Base-by-base conservation (phyloP, 2,113 vertebrate species). In the Falco punctatus region DNA sequence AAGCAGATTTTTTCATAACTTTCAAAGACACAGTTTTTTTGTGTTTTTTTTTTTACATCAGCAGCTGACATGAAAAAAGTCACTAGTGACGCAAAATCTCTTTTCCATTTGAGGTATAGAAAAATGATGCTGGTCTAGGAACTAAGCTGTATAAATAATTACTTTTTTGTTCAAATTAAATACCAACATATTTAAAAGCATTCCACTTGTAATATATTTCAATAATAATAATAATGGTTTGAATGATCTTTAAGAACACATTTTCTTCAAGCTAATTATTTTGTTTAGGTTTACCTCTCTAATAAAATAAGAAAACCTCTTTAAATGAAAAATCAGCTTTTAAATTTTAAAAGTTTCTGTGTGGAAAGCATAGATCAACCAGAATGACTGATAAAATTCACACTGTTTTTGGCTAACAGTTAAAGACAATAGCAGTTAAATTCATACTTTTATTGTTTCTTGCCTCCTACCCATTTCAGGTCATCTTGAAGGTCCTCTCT, bases 201-300 rank as follows among this genome's bases (percentile, higher is more conserved):
- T 86, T 81, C 4, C 17, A 26, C 10, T 35, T 54, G 15, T 38
- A 69, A 72, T 27, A 10, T 51, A 64, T 64, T 81, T 73, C 33
- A 51, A 77, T 30, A 82, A 40, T 8, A 54, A 71, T 3, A 54
- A 70, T 4, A 46, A 33, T 12, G 0, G 4, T 67, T 83, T 38
- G 1, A 80, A 75, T n/a, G 0, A 19, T 42, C 72, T 82, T 67
- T 52, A 58, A 67, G 15, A 40, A 1, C 0, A 3, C 0, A 4
- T 75, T 75, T 67, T 54, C 8, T 81, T 48, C 19, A 70, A 71
- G 65, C 8, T 28, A 59, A 26, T 35, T 51, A 13, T n/a, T 82
- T 81, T 61, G 1, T 32, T 73, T 35, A 44, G 5, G 4, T n/a
- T 78, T 85, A 13, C 17, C 46, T 85, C 12, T 65, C 28, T 80